Conservation (phyloP, 2,113 vertebrate species). For the Coptodon bakossiorum region DNA sequence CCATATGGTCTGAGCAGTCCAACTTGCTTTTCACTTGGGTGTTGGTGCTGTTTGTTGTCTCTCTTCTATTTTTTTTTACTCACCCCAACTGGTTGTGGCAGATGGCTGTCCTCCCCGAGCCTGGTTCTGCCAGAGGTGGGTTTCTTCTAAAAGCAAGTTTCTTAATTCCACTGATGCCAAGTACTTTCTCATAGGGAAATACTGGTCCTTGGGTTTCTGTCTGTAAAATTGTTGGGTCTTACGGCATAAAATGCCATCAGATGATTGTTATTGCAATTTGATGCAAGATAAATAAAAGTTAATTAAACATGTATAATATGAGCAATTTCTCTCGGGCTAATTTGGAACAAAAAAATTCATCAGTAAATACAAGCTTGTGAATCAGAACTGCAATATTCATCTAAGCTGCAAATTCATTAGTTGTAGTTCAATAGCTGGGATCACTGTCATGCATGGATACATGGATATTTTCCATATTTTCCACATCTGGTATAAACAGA, state of each 20-base stretch:
- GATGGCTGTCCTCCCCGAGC: not conserved
- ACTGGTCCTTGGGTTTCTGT: not conserved
- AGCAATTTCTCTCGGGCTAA: not conserved
- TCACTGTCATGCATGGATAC: not conserved
- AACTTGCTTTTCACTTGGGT: not conserved
- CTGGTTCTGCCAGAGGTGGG: not conserved
- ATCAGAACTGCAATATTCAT: not conserved
- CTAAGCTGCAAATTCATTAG: not conserved
- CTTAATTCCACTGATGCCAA: not conserved
- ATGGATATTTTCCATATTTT: not conserved
- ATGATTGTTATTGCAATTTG: not conserved
- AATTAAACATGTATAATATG: not conserved
- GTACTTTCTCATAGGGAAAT: not conserved
- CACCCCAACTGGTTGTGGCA: not conserved
- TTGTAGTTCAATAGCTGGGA: not conserved
- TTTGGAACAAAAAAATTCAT: not conserved
- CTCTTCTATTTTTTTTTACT: not conserved
- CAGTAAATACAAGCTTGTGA: not conserved
- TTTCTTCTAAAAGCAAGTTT: not conserved
- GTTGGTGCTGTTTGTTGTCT: not conserved
- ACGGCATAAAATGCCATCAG: not conserved
- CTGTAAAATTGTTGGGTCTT: not conserved
- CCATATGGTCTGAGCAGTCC: not conserved
- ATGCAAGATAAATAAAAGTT: not conserved
- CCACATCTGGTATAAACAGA: not conserved